Base-by-base conservation (phyloP, 2,888 invertebrate genomes). In the Scaptomyza parva region DNA sequence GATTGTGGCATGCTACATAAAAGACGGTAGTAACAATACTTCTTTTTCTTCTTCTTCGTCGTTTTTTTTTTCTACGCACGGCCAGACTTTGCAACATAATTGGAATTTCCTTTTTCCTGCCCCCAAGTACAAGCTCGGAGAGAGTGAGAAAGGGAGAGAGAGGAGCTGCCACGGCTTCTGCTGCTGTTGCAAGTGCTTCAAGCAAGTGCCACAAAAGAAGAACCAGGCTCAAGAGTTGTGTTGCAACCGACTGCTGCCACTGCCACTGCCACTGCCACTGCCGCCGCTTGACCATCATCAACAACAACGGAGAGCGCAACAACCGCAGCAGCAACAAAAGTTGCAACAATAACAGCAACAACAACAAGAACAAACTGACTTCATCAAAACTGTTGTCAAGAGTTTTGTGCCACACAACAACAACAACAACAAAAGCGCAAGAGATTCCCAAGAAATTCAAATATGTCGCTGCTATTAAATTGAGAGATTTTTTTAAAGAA, bases 101-200 rank as follows among this genome's bases (percentile, higher is more conserved):
- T 83, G 82, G 88, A 83, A 83, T 83, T 83, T 83, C 82, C 82
- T 87, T 87, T 81, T 83, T 87, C 82, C 82, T 81, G 86, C 52
- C 64, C 35, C 55, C 45, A 35, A 37, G 53, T 43, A 39, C 37
- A 39, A 18, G n/a, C 45, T 14, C n/a, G 2, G 7, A 35, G 5
- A 35, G 14, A 35, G 2, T 2, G 33, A 35, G 14, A 6, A 7
- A 14, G 35, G 14, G 33, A 12, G 4, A 33, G 33, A 33, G 45
- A 43, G 14, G n/a, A n/a, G n/a, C n/a, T n/a, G n/a, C n/a, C n/a
- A n/a, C 12, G n/a, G 33, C 9, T 33, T 12, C 12, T 11, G 33
- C 6, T 33, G 35, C 7, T 17, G 37, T 9, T 37, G 37, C 37
- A 37, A 37, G 30, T 47, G 30, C 47, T 47, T 47, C 9, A 30